These are phyloP conservation scores for Hydroisotoma schaefferi DNA, from an alignment of 2,888 invertebrate species.

Conservation along the genomic window DNA sequence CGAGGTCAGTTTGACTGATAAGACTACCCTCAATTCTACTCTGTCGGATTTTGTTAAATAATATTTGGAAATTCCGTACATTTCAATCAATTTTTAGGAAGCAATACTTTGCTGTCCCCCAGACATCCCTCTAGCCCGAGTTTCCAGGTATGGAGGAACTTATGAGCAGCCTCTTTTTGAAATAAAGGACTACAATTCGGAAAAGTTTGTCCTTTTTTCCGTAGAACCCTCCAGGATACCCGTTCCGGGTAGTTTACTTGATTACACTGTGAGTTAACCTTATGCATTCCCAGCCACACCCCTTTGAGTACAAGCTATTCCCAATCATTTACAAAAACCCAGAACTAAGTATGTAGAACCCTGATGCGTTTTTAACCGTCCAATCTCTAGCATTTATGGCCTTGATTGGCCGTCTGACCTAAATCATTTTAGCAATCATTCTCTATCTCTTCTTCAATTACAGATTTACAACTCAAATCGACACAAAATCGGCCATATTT, in stretches of 20 bases:
- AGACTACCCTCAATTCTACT: too few species aligned
- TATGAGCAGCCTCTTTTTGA: constrained; percentile 20
- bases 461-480: background rate
- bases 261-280: background rate
- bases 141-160: constrained; percentile 25
- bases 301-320: too few species aligned
- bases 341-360: too few species aligned
- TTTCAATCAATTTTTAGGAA: constrained; percentile 1
- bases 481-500: background rate
- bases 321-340: too few species aligned
- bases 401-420: too few species aligned
- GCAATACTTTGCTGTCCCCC: constrained; percentile 1
- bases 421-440: too few species aligned
- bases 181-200: constrained; percentile 1
- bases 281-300: too few species aligned
- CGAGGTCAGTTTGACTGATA: too few species aligned
- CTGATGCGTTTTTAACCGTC: too few species aligned
- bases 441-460: too few species aligned
- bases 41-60: too few species aligned
- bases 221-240: background rate
- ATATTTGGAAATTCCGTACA: background rate
- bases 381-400: too few species aligned
- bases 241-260: background rate
- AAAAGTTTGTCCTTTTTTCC: background rate
- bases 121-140: constrained; percentile 8